These are phyloP conservation scores for Rhombomys opimus DNA, from an alignment of 2,113 vertebrate species.

Conservation along the genomic window DNA sequence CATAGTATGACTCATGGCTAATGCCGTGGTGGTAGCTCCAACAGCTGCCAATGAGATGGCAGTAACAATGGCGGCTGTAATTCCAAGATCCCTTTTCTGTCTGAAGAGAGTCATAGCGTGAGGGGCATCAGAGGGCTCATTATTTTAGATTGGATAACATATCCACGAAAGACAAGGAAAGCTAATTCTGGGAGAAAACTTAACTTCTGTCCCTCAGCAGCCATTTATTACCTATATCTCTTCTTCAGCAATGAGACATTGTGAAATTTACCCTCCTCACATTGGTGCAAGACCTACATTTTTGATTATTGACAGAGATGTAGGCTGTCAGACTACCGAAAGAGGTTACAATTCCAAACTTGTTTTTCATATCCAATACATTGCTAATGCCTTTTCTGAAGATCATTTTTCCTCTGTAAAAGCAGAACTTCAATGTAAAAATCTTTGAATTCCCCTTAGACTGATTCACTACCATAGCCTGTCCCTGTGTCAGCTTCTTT, in stretches of 20 bases:
- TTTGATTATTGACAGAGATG: neutral
- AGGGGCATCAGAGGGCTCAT: too few relatives aligned
- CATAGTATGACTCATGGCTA: too few relatives aligned
- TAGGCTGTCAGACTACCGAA: neutral
- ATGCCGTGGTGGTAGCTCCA: too few relatives aligned
- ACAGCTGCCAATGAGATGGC: too few relatives aligned
- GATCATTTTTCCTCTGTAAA: neutral
- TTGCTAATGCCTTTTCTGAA: neutral
- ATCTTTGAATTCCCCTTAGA: neutral
- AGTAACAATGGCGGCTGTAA: too few relatives aligned
- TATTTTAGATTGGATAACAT: neutral
- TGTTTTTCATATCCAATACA: neutral
- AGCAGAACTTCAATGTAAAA: neutral
- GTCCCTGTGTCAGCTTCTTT: neutral
- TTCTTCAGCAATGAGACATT: neutral
- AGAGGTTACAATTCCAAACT: neutral
- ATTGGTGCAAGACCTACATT: neutral
- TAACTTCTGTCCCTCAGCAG: neutral
- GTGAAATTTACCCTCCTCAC: neutral
- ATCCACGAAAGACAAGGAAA: rapidly evolving
- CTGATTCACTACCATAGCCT: neutral
- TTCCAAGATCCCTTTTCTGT: too few relatives aligned
- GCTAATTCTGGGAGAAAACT: neutral
- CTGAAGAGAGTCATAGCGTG: too few relatives aligned
- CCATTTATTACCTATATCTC: neutral